Conservation (phyloP, 2,888 invertebrate species). For the Parapristionchus giblindavisi region DNA sequence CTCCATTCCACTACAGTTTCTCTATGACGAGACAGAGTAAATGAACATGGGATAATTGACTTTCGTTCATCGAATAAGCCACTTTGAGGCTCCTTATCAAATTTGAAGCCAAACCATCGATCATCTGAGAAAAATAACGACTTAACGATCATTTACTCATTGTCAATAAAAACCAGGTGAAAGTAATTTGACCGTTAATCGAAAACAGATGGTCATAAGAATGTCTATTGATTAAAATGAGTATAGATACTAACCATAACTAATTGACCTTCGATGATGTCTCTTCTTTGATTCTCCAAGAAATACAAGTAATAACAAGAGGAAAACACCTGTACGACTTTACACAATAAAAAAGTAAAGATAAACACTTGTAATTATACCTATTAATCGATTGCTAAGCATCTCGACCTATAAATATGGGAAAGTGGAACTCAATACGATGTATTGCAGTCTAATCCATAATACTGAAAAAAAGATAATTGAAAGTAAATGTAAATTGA, state of each 20-base stretch:
- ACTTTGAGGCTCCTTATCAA: slow-evolving; percentile 19
- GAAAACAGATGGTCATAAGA: neutral
- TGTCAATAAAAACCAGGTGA: too few relatives aligned
- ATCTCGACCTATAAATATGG: too few relatives aligned
- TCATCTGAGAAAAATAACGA: slow-evolving; percentile 33
- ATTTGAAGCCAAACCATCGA: slow-evolving; percentile 40
- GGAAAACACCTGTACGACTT: neutral
- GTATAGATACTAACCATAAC: slow-evolving; percentile 10
- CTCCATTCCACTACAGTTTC: slow-evolving; percentile 25
- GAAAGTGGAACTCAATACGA: too few relatives aligned
- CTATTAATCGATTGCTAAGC: too few relatives aligned
- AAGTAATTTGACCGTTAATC: too few relatives aligned
- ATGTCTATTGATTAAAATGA: neutral
- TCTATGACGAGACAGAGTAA: slow-evolving; percentile 12
- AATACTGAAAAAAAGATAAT: too few relatives aligned
- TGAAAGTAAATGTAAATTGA: too few relatives aligned
- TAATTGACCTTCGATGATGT: slow-evolving; percentile 31
- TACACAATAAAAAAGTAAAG: too few relatives aligned
- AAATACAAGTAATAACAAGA: neutral
- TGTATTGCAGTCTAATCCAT: too few relatives aligned
- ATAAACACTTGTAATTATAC: neutral
- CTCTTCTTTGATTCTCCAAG: neutral
- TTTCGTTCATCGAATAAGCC: neutral
- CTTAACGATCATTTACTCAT: too few relatives aligned
- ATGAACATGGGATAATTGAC: slow-evolving; percentile 11